Percentiles rank a stretch among this genome's conserved stretches.
phyloP scores from a whole-genome alignment of 2,797 vertebrate species.

The Aphelocoma californica region DNA sequence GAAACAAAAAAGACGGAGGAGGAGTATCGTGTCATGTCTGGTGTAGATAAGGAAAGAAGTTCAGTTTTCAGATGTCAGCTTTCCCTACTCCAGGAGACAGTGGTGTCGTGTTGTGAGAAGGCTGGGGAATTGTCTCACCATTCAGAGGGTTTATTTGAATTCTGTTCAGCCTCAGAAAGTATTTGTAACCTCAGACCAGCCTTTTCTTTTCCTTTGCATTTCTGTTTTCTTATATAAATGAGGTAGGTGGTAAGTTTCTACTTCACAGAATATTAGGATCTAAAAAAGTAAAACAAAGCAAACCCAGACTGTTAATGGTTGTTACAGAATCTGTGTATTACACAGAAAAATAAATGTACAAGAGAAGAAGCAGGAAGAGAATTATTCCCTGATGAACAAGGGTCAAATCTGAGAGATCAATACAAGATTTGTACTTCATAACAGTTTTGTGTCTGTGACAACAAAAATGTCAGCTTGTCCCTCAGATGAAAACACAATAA shows the following conservation, averaged over 20 bases:
- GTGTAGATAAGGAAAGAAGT: background rate
- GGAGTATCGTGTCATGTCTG: background rate
- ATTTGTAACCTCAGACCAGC: background rate
- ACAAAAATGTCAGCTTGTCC: background rate
- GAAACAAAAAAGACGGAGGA: background rate
- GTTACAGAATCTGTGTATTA: background rate
- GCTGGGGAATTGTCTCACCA: background rate
- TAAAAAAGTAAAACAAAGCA: background rate
- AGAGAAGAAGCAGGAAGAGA: background rate
- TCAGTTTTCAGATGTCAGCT: background rate
- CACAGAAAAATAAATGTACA: background rate
- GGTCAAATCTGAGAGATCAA: background rate
- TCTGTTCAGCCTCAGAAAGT: background rate
- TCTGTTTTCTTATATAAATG: background rate
- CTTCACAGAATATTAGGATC: background rate
- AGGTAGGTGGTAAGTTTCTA: background rate
- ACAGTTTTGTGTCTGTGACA: background rate
- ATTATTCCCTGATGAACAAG: background rate
- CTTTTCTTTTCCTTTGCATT: background rate
- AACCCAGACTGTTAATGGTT: background rate
- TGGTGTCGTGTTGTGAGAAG: background rate
- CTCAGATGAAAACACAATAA: background rate
- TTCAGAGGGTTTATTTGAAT: background rate
- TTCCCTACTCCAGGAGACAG: background rate
- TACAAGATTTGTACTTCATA: conserved; percentile 4